Base-by-base conservation (phyloP, 2,797 vertebrate species). In the Argya squamiceps region DNA sequence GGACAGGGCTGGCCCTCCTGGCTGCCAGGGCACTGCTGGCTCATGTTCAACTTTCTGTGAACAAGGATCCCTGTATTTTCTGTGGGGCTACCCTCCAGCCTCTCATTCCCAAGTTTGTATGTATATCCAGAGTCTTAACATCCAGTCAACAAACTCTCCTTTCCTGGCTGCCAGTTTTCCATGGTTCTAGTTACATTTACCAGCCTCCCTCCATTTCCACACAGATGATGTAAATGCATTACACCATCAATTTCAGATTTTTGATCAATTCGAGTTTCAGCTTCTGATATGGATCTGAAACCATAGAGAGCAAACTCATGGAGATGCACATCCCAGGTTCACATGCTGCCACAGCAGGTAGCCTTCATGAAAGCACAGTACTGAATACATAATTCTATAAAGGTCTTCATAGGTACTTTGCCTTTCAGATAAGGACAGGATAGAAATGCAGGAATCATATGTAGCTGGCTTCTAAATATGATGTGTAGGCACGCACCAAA, bases 1-100 rank as follows among this genome's bases (percentile, higher is more conserved):
- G 18, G 41, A 24, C 11, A 62, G 0, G 1, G 1, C 0, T 62
- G 18, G 27, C n/a, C 11, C 37, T 58, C 67, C 59, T 80, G 75
- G 36, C 37, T 80, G 67, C 37, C 37, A 71, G 12, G 32, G 34
- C 62, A 60, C 53, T 47, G 53, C 26, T 68, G 43, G 2, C 20
- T 11, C 43, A 30, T 0, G 2, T 3, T 49, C 70, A 56, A 4
- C 9, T 29, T 55, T 7, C 32, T 17, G 4, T 29, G 4, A 14
- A 29, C 18, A 36, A 52, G 27, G 27, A 62, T 16, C 3, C 10
- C 15, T 2, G 1, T 32, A 55, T 49, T 69, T 63, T 43, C 36
- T 50, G 13, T 24, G 32, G 20, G 32, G 11, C 16, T 56, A 32
- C 7, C 17, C 63, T 49, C 49, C 32, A 50, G 14, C 24, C n/a